phyloP scores from a whole-genome alignment of 1,140 invertebrate genomes.

The Uloborus diversus region DNA sequence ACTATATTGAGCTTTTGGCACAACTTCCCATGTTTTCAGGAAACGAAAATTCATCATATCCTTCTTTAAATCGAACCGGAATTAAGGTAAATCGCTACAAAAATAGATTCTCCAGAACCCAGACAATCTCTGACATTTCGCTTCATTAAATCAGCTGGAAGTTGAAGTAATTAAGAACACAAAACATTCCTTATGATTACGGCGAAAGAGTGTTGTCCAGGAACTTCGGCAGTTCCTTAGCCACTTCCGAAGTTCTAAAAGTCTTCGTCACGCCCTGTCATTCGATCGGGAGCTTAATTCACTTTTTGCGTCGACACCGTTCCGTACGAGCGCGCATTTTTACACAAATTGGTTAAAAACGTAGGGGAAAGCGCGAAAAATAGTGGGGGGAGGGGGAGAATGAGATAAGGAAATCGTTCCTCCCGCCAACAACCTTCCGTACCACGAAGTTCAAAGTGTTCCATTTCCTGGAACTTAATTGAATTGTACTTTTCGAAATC shows the following conservation, averaged over 20 bases:
- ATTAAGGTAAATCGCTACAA: too few species aligned
- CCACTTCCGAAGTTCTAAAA: not conserved
- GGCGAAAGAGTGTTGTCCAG: not conserved
- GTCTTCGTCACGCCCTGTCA: not conserved
- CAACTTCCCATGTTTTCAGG: too few species aligned
- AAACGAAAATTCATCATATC: too few species aligned
- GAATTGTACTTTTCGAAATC: not conserved
- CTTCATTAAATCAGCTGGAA: too few species aligned
- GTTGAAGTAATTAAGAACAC: too few species aligned
- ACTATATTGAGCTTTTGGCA: too few species aligned
- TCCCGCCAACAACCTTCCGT: not conserved
- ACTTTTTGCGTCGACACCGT: conserved; percentile 1
- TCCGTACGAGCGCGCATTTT: not conserved
- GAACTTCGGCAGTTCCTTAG: not conserved
- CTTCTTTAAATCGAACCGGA: too few species aligned
- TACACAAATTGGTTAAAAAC: not conserved
- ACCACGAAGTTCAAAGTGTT: not conserved
- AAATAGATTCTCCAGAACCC: too few species aligned
- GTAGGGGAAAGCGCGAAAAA: not conserved
- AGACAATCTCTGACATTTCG: too few species aligned
- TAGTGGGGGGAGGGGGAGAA: too few species aligned
- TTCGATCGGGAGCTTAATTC: not conserved
- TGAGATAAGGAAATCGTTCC: not conserved
- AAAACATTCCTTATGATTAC: too few species aligned
- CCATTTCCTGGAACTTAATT: conserved; percentile 1